Base-by-base conservation (phyloP, 2,113 vertebrate species). In the Psilopsiagon aymara region DNA sequence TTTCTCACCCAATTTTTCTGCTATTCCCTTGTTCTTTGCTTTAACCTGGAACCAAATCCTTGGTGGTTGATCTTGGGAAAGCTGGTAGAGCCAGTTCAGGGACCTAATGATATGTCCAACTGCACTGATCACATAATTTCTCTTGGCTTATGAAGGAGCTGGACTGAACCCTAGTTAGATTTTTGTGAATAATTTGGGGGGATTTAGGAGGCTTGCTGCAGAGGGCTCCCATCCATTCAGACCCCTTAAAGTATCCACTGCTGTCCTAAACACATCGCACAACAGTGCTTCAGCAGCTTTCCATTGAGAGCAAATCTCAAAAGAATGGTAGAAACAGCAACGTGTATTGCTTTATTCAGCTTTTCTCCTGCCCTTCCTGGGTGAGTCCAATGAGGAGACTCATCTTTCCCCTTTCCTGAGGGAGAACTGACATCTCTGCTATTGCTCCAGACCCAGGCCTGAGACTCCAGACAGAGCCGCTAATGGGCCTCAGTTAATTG, bases 401-500 rank as follows among this genome's bases (percentile, higher is more conserved):
- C 35, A 27, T 37, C 39, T 25, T 77, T 60, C 47, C 2, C 1
- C 41, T 59, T 81, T 66, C 44, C 59, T 0, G 0, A 63, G 46
- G 23, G 46, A 79, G 20, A 83, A 9, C 28, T 44, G 60, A 35
- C n/a, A 51, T 66, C 7, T 67, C 64, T 73, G 68, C 51, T 63
- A 2, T 49, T 69, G 69, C 73, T 82, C 1, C 2, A 17, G 62
- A 85, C 85, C 63, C 46, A 52, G 82, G 57, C 52, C 77, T 46
- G 46, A 82, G 70, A 35, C 44, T 92, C 1, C 2, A 76, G 51
- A 62, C 43, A 60, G 77, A 83, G 47, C 23, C 1, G 12, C 66
- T 86, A 60, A 86, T 86, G 49, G 74, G 62, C 53, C 53, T 76
- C 67, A 59, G 67, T 86, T 92, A 92, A 94, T 94, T 74, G 74